Evolutionary conservation across 2,888 invertebrate genomes (phyloP).

Genomic region (Drosophila subquinaria): DNA sequence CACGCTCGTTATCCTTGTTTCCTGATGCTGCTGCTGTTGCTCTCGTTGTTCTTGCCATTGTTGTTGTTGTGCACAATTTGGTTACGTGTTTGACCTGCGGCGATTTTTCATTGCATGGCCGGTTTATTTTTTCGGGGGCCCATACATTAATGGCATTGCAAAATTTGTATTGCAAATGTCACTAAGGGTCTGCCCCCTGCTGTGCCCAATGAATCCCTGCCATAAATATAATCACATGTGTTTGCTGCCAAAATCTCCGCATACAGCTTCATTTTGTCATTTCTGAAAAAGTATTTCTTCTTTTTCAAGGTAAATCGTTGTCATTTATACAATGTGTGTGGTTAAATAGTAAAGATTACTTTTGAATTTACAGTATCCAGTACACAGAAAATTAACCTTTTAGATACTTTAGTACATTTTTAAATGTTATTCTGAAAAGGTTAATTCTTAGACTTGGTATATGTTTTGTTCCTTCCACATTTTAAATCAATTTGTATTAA

Average conservation of each 20-base stretch:
- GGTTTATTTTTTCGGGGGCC: conserved; percentile 55
- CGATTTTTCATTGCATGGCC: conserved; percentile 77
- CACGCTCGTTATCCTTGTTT: conserved; percentile 82
- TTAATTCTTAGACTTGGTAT: too few relatives aligned
- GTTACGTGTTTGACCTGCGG: conserved; percentile 80
- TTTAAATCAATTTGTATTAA: too few relatives aligned
- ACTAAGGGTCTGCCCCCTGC: conserved; percentile 42
- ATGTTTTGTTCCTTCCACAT: too few relatives aligned
- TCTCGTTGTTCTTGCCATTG: conserved; percentile 15
- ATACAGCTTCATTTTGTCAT: conserved; percentile 20
- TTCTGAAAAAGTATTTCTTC: not conserved
- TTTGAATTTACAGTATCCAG: not conserved
- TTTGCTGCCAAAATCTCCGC: conserved; percentile 40
- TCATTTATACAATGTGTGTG: conserved; percentile 15
- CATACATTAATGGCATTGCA: conserved; percentile 75
- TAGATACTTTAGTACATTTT: too few relatives aligned
- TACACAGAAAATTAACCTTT: not conserved
- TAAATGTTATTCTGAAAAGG: too few relatives aligned
- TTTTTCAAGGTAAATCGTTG: conserved; percentile 19
- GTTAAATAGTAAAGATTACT: not conserved
- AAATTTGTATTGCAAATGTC: conserved; percentile 81
- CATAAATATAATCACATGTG: conserved; percentile 68
- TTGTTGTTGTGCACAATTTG: conserved; percentile 72
- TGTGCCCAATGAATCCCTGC: conserved; percentile 36
- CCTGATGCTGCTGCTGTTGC: conserved; percentile 56